Base-by-base conservation (phyloP, 2,888 invertebrate species). In the Drosophila phalerata region DNA sequence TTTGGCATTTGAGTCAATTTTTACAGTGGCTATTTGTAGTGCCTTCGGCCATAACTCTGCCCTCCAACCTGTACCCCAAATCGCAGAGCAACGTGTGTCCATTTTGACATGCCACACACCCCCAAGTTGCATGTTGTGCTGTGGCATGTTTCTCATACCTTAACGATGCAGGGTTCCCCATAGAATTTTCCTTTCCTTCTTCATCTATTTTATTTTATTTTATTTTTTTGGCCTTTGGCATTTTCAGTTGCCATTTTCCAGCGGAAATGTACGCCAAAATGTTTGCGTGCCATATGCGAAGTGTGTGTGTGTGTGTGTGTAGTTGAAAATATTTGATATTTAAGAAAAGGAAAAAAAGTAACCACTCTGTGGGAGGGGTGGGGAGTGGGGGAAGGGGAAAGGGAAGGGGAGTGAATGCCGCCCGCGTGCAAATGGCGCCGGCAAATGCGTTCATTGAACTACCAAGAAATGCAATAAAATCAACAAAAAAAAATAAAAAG, bases 381-480 rank as follows among this genome's bases (percentile, higher is more conserved):
- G 34, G 38, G 22, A 25, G 8, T 25, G 25, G 28, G 30, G 38
- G 15, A 0, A 13, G 38, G 38, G 15, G 30, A n/a, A n/a, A n/a
- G n/a, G n/a, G n/a, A n/a, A n/a, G n/a, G 9, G 25, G 2, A 25
- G 25, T 32, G 40, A 11, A 17, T 30, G 30, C 43, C 49, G 40
- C 45, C 56, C 42, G 68, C 69, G 52, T 61, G 52, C 63, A 75
- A 58, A 68, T 79, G 83, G 83, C 81, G 85, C 85, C 84, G 73
- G 71, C 80, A 85, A 85, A 85, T 83, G 85, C 84, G 84, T 85
- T 85, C 84, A 81, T 84, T 85, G 84, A 85, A 85, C 84, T 85
- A 66, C 66, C 71, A 57, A 66, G 79, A 67, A 70, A 70, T 85
- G 85, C 81, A 84, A 81, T 84, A 84, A 84, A 84, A 85, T 81